phyloP scores from a whole-genome alignment of 2,888 invertebrate species.

The Xestia c-nigrum region DNA sequence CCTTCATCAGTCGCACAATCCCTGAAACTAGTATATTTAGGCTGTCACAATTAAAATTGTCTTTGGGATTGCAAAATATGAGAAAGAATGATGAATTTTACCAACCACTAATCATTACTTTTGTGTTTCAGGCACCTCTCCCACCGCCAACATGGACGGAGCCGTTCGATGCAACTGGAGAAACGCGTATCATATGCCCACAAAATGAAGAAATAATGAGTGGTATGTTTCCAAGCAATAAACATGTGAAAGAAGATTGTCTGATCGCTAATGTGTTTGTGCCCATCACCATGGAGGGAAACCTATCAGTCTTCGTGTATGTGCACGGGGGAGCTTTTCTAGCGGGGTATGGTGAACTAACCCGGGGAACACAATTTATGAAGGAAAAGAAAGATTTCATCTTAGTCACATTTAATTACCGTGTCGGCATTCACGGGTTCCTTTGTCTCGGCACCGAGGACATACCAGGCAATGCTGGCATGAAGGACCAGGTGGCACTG shows the following conservation, averaged over 20 bases:
- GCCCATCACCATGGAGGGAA: slow-evolving; percentile 72
- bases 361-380: slow-evolving; percentile 28
- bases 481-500: slow-evolving; percentile 75
- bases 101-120: background rate
- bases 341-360: slow-evolving; percentile 48
- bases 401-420: slow-evolving; percentile 71
- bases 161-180: slow-evolving; percentile 69
- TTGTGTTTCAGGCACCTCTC: slow-evolving; percentile 54
- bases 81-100: background rate
- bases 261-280: slow-evolving; percentile 81
- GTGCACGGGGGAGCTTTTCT: slow-evolving; percentile 75
- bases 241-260: slow-evolving; percentile 76
- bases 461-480: slow-evolving; percentile 74
- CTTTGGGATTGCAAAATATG: background rate
- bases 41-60: background rate
- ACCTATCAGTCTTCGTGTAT: slow-evolving; percentile 71
- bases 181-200: slow-evolving; percentile 71
- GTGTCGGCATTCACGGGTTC: slow-evolving; percentile 71
- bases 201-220: slow-evolving; percentile 44
- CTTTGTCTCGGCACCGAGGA: slow-evolving; percentile 72
- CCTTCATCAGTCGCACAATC: no score
- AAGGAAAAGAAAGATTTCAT: slow-evolving; percentile 65
- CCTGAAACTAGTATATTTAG: no score
- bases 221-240: background rate
- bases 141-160: slow-evolving; percentile 65